Base-by-base conservation (phyloP, 1,140 invertebrate genomes). In the Mylabris phalerata region DNA sequence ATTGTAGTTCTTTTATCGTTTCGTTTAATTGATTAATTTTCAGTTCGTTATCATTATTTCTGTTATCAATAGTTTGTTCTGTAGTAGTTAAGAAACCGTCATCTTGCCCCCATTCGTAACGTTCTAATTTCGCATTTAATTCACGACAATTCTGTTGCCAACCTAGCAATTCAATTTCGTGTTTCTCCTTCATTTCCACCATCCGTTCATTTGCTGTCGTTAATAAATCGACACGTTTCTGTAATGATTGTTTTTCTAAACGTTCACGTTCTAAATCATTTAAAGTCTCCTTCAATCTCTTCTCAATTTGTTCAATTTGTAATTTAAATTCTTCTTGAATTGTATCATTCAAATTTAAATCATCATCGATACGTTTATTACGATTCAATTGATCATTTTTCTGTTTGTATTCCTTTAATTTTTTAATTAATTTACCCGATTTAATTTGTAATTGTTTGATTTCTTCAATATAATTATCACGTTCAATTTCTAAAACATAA, bases 161-260 rank as follows among this genome's bases (percentile, higher is more conserved):
- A 0, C 79, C 65, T 9, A 78, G 72, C 59, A 85, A 78, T 71
- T 87, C 84, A 65, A 77, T 78, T 61, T 90, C 88, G 73, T 89
- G 83, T 57, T 84, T 84, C 70, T 92, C 88, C 74, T 91, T 91
- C 72, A 87, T 82, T 67, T 91, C 87, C 3, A 84, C 71, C 62
- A 90, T 80, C 48, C 82, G 79, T 40, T 91, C 87, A 69, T 92
- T 90, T n/a, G 87, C 87, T 13, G 82, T 78, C 3, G 83, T 82
- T 7, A 93, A 71, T 4, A 88, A 79, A 60, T 91, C 89, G 50
- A 91, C 79, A 71, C 82, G 80, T 65, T 90, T 89, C 11, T 78
- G 60, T 4, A 89, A 66, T 61, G 77, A 76, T 56, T 85, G 83
- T 66, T 84, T 88, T 57, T 91, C 88, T 0, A 68, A 61, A 50